Evolutionary conservation across 2,797 vertebrate species (phyloP), one percentile per base, ranked within the genome.

Genomic region (Mormyrus hasselquistii): DNA sequence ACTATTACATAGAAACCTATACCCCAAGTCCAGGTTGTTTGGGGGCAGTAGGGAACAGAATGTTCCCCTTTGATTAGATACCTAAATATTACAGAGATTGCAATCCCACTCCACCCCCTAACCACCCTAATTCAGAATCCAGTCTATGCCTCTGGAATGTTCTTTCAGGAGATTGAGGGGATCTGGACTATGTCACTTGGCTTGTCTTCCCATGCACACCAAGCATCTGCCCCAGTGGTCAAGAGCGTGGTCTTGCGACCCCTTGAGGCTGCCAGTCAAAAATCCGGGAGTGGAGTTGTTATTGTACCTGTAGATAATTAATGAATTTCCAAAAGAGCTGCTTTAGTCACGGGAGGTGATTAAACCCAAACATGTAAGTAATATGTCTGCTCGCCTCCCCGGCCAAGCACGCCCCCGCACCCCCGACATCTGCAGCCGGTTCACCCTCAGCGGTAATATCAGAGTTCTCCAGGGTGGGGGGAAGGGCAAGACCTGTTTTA

Each of bases 131-230:
- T 82, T 82, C 38, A 52, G n/a, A 85, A 50, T 53, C 50, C 49
- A 85, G 22, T 50, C 83, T 85, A 6, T 53, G 44, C 49, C 50
- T 52, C 22, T n/a, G 50, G 84, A 53, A 86, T 86, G 84, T 53
- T 86, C 49, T 55, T 86, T 86, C 44, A 55, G 84, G 47, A 86
- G 84, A 53, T 55, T 86, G 50, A 86, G 84, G 47, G 49, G 84
- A 53, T 86, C 84, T 86, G 84, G 84, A 57, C 52, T 87, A 3
- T 38, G 53, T 59, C 85, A 57, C 50, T 41, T n/a, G 29, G 34
- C 53, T 57, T 59, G 12, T 57, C 19, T 59, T 41, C 53, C 29
- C 19, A 52, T 87, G 16, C 12, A 22, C 22, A 57, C 25, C 34
- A 59, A 34, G 22, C 49, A 53, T 19, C 29, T 86, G 50, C 52